Evolutionary conservation across 2,797 vertebrate species (phyloP).

Genomic region (Galaxias olidus): DNA sequence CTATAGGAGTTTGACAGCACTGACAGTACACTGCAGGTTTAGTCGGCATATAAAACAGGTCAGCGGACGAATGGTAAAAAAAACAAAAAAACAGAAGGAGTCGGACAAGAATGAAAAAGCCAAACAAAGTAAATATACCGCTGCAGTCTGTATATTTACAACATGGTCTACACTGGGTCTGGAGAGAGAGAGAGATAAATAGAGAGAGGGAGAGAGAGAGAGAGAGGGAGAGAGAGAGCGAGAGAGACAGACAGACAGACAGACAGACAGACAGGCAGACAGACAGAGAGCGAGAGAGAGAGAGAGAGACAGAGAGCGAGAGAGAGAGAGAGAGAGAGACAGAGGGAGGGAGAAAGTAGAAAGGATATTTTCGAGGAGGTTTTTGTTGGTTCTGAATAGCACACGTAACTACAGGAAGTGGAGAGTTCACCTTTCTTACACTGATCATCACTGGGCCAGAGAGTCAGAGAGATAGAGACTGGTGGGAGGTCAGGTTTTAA

Average conservation of each 20-base stretch:
- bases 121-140: constrained; percentile 52
- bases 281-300: constrained; percentile 3
- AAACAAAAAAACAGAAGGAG: constrained; percentile 38
- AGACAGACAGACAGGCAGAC: constrained; percentile 1
- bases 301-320: constrained; percentile 1
- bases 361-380: too few relatives aligned
- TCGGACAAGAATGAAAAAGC: too few relatives aligned
- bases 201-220: constrained; percentile 10
- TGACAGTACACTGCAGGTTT: too few relatives aligned
- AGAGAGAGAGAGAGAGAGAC: neutral
- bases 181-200: constrained; percentile 5
- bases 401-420: constrained; percentile 28
- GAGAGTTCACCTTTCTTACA: constrained; percentile 34
- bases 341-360: neutral
- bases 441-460: constrained; percentile 52
- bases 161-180: constrained; percentile 18
- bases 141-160: constrained; percentile 56
- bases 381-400: constrained; percentile 36
- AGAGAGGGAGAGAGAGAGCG: constrained; percentile 4
- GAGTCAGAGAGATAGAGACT: neutral
- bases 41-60: neutral
- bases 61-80: neutral
- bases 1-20: too few relatives aligned
- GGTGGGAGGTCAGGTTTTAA: constrained; percentile 27
- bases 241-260: neutral